These are phyloP conservation scores for Chaetura pelagica DNA, from an alignment of 2,113 vertebrate genomes.

Conservation along the genomic window DNA sequence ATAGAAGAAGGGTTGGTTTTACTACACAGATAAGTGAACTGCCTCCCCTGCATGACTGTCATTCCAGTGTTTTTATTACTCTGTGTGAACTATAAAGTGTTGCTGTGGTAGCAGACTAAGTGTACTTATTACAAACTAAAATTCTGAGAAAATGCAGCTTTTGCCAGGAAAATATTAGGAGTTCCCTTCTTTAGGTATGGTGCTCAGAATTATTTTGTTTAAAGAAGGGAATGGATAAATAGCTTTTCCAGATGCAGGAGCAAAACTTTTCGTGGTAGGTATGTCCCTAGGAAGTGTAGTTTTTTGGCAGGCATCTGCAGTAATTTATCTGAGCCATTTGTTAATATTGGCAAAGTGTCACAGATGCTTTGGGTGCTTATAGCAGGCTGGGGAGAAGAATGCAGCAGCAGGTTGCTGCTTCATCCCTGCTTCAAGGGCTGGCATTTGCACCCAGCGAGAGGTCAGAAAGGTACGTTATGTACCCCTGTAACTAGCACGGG, in stretches of 20 bases:
- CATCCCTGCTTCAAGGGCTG: rapidly evolving
- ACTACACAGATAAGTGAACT: neutral
- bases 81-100: neutral
- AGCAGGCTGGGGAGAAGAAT: neutral
- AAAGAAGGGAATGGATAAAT: neutral
- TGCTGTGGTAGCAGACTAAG: neutral
- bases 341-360: conserved; percentile 33
- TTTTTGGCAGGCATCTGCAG: neutral
- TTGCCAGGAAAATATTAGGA: neutral
- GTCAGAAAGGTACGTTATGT: neutral
- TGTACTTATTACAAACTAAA: neutral
- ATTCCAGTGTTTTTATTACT: neutral
- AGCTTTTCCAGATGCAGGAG: neutral
- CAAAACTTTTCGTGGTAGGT: neutral
- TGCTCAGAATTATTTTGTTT: neutral
- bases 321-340: conserved; percentile 44
- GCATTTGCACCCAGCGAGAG: neutral
- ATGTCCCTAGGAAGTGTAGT: neutral
- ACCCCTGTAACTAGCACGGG: neutral
- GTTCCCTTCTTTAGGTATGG: neutral
- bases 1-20: neutral
- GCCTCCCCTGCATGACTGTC: neutral
- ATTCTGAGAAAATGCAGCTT: neutral
- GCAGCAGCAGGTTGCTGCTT: neutral
- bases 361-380: neutral